Evolutionary conservation across 2,888 invertebrate genomes (phyloP).

Genomic region (Dromius quadrimaculatus): DNA sequence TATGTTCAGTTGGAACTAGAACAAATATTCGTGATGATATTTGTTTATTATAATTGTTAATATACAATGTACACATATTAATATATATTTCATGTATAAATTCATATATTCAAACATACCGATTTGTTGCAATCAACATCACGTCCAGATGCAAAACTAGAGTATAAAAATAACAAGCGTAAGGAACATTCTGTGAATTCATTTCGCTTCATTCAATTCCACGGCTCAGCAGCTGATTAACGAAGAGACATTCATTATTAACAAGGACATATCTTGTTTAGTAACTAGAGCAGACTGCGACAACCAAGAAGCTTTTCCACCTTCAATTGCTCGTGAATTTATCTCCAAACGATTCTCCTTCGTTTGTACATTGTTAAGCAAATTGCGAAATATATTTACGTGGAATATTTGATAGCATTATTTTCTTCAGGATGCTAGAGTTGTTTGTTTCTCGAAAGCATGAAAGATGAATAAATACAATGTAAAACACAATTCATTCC

Average conservation of each 20-base stretch:
- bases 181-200: conserved; percentile 15
- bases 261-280: conserved; percentile 22
- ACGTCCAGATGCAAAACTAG: conserved; percentile 4
- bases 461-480: not conserved
- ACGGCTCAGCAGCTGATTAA: conserved; percentile 21
- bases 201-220: conserved; percentile 32
- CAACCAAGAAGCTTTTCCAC: not conserved
- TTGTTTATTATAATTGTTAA: too few species aligned
- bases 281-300: conserved; percentile 12
- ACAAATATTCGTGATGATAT: too few species aligned
- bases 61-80: too few species aligned
- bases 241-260: conserved; percentile 30
- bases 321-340: conserved; percentile 3
- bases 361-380: conserved; percentile 18
- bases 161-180: conserved; percentile 19
- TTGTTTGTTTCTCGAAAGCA: not conserved
- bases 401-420: conserved; percentile 35
- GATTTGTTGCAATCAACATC: conserved; percentile 13
- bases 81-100: too few species aligned
- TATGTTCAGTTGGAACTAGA: too few species aligned
- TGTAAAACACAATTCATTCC: not conserved
- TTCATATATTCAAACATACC: too few species aligned
- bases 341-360: not conserved
- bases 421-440: not conserved
- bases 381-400: conserved; percentile 17